Base-by-base conservation (phyloP, 1,140 invertebrate genomes). In the Anoplolepis gracilipes region DNA sequence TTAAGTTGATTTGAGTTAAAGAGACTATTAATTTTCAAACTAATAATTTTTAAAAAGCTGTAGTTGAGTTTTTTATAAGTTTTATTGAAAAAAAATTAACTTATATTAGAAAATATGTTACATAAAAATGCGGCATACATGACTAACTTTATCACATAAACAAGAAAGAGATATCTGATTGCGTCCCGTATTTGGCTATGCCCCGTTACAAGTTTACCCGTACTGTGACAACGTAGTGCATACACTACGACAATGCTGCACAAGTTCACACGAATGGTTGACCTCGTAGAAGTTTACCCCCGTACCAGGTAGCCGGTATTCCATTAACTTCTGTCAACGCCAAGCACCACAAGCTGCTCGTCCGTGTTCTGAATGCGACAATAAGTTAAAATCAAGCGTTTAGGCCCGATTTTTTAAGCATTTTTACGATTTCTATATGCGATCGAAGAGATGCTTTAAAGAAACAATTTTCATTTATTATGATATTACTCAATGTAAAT, bases 291-390 rank as follows among this genome's bases (percentile, higher is more conserved):
- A 82, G 67, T 82, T 82, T 82, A 72, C 36, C 67, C 49, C 67
- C 53, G 70, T 82, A 73, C 67, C 78, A 36, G 78, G 25, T 70
- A 72, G 67, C 67, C 67, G 78, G 78, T 73, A 82, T 82, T 82
- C 78, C 67, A 82, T 82, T 82, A 82, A 82, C 78, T 82, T 82
- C 78, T 82, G 78, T 82, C 78, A 82, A 82, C 78, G 78, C 67
- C 78, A 82, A 82, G 78, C 49, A 25, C 49, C 49, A 30, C 78
- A 72, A 28, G 78, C 16, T 53, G 16, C 49, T 69, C 69, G 49
- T 53, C 53, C 67, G 78, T 81, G 65, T 81, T 36, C 78, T 46
- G 67, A 82, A 82, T 82, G 55, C 67, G 78, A 19, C 67, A 82
- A 59, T 82, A 82, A 82, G 78, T 73, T 82, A 57, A 73, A 73